These are phyloP conservation scores for Ailuropoda melanoleuca DNA, from an alignment of 2,113 vertebrate genomes.

Conservation along the genomic window DNA sequence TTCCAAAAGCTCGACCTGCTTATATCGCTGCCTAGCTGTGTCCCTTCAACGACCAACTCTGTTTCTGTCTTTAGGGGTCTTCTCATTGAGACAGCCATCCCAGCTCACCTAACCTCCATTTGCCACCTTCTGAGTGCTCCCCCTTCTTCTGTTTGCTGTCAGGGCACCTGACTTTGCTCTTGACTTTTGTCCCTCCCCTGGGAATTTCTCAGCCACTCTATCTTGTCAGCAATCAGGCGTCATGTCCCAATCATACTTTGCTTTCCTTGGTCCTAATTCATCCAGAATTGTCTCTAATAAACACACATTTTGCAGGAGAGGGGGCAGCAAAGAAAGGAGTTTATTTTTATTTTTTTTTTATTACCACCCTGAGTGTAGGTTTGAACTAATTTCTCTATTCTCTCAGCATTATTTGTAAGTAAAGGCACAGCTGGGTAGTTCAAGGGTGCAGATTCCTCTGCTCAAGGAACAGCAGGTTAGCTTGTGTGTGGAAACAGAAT, in stretches of 20 bases:
- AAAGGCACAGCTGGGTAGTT: neutral
- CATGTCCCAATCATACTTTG: neutral
- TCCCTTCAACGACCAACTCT: neutral
- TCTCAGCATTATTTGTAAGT: neutral
- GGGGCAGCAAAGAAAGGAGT: neutral
- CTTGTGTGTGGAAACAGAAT: neutral
- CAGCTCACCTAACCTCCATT: neutral
- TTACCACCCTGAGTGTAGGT: neutral
- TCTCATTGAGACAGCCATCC: neutral
- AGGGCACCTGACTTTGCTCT: neutral
- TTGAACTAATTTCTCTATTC: neutral
- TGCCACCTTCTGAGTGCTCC: neutral
- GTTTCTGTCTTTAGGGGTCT: neutral
- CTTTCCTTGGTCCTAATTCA: neutral
- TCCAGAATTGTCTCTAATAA: neutral
- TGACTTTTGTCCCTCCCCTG: neutral
- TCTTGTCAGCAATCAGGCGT: neutral
- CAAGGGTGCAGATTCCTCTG: neutral
- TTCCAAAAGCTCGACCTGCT: neutral
- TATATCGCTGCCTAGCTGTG: neutral
- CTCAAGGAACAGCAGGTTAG: neutral
- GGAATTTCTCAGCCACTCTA: neutral
- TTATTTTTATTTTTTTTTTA: neutral
- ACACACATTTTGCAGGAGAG: neutral
- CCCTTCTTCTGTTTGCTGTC: neutral